phyloP scores from a whole-genome alignment of 2,797 vertebrate species.

The Leucoraja ocellata region DNA sequence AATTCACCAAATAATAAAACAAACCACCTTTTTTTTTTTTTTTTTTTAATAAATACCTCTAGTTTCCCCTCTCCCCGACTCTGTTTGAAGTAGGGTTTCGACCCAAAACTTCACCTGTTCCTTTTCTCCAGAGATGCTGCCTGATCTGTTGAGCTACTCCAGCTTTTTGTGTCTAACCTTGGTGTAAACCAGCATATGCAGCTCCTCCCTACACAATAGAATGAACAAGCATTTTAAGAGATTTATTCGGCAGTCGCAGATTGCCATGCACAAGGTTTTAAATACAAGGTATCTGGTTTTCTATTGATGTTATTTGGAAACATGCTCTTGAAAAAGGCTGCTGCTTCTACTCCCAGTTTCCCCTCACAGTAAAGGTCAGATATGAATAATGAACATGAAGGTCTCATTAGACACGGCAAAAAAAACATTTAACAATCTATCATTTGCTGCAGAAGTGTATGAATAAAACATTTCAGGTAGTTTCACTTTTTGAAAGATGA shows the following conservation, averaged over 20 bases:
- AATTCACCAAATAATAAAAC: not conserved
- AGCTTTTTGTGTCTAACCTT: too few species aligned
- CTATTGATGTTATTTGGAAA: constrained; percentile 22
- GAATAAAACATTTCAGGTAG: constrained; percentile 27
- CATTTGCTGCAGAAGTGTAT: not conserved
- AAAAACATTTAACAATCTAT: constrained; percentile 30
- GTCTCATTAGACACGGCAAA: constrained; percentile 34
- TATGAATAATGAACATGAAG: constrained; percentile 37
- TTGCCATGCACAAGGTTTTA: too few species aligned
- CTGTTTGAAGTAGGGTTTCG: too few species aligned
- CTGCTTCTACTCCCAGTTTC: constrained; percentile 27
- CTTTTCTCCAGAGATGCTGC: too few species aligned
- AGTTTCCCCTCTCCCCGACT: too few species aligned
- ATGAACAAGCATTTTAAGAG: not conserved
- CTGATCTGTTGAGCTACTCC: too few species aligned
- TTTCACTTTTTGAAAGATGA: constrained; percentile 14
- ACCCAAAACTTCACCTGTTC: too few species aligned
- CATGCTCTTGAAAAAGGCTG: not conserved
- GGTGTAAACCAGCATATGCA: too few species aligned
- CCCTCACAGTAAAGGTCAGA: constrained; percentile 29
- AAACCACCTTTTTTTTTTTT: too few species aligned
- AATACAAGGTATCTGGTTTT: not conserved
- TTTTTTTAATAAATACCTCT: too few species aligned
- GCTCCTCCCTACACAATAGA: not conserved
- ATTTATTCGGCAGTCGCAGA: not conserved